A percentile compares a stretch with the other conserved stretches of the same genome.
Conservation (phyloP, 2,113 vertebrate species). For the Dipodomys stephensi region DNA sequence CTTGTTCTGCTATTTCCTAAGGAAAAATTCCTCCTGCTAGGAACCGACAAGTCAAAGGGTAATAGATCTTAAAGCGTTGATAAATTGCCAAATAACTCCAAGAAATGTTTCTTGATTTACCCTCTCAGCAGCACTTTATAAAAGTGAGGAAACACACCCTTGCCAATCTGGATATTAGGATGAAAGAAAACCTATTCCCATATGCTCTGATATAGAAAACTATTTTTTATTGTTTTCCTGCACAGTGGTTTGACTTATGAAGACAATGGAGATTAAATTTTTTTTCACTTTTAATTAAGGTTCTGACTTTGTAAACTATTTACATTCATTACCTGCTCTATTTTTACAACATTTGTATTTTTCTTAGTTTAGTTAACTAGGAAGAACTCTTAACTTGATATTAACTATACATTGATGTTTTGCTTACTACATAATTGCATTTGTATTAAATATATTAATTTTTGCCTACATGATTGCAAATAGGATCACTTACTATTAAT, state of each 20-base stretch:
- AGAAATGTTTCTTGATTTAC: constrained; percentile 61
- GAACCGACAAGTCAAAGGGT: constrained; percentile 21
- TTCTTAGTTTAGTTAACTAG: background rate
- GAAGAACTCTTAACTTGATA: background rate
- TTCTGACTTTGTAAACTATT: constrained; percentile 32
- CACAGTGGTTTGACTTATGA: constrained; percentile 40
- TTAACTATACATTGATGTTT: background rate
- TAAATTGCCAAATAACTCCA: constrained; percentile 46
- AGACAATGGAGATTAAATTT: background rate
- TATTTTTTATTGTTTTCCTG: constrained; percentile 55
- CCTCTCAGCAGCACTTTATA: constrained; percentile 26
- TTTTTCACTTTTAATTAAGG: constrained; percentile 17
- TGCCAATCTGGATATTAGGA: constrained; percentile 56
- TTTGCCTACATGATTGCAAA: constrained; percentile 16
- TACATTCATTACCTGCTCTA: background rate
- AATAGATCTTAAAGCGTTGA: constrained; percentile 31
- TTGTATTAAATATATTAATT: constrained; percentile 16
- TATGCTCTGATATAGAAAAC: constrained; percentile 53
- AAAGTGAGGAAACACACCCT: constrained; percentile 56
- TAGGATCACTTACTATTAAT: background rate
- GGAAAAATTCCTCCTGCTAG: background rate
- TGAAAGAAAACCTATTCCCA: constrained; percentile 23
- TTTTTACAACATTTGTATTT: constrained; percentile 18
- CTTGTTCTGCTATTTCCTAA: background rate
- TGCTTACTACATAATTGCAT: background rate